These are phyloP conservation scores for Microctonus aethiopoides DNA, from an alignment of 2,888 invertebrate genomes.

Conservation along the genomic window DNA sequence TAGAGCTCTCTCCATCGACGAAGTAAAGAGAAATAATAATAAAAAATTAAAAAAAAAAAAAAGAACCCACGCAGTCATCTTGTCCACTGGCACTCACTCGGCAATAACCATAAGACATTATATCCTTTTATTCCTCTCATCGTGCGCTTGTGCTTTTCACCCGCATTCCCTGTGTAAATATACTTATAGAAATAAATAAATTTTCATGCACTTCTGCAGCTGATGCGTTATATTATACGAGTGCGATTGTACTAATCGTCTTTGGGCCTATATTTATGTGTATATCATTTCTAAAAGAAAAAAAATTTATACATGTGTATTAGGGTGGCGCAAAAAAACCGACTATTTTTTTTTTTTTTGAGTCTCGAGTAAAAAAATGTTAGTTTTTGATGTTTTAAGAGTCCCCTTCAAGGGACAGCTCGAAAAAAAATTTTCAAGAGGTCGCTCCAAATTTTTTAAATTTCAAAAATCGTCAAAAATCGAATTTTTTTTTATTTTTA, in stretches of 20 bases:
- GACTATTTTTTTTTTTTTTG: too few relatives aligned
- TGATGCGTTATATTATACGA: background rate
- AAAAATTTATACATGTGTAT: too few relatives aligned
- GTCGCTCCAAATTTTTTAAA: too few relatives aligned
- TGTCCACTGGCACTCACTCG: slow-evolving; percentile 52
- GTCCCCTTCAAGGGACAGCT: too few relatives aligned
- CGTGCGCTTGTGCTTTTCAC: slow-evolving; percentile 11
- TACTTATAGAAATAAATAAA: too few relatives aligned
- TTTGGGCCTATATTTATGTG: background rate
- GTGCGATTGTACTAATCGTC: slow-evolving; percentile 21
- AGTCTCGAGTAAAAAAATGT: too few relatives aligned
- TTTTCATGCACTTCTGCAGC: background rate
- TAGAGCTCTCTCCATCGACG: slow-evolving; percentile 32
- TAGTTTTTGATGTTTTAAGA: too few relatives aligned
- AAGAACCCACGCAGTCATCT: slow-evolving; percentile 63
- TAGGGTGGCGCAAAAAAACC: too few relatives aligned
- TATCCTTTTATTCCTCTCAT: slow-evolving; percentile 36
- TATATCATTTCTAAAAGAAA: too few relatives aligned
- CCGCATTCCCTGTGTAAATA: background rate
- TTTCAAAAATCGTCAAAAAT: too few relatives aligned
- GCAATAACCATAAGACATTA: slow-evolving; percentile 63
- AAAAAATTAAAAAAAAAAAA: too few relatives aligned
- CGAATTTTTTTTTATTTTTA: background rate
- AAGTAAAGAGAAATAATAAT: background rate
- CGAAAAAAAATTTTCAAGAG: too few relatives aligned